A percentile compares a stretch with the other conserved stretches of the same genome.
These are phyloP conservation scores for Chlorospingus flavigularis DNA, from an alignment of 2,797 vertebrate species.

Conservation along the genomic window DNA sequence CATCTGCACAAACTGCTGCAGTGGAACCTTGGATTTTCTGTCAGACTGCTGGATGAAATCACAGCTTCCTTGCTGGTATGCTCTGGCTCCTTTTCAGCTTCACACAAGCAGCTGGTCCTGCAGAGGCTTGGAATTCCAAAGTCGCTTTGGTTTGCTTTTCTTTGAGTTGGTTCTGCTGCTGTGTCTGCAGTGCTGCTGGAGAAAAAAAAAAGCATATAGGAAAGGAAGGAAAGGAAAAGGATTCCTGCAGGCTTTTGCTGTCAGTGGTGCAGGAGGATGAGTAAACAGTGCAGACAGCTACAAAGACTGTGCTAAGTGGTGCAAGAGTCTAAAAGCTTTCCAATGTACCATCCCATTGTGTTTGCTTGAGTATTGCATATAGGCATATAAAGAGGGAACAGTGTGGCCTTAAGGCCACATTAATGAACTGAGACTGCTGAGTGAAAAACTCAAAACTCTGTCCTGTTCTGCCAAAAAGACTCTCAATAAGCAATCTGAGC, in stretches of 20 bases:
- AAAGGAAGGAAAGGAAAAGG: neutral
- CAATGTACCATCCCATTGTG: neutral
- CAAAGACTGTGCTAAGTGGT: neutral
- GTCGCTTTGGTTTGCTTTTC: neutral
- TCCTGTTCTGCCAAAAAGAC: neutral
- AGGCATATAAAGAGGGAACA: neutral
- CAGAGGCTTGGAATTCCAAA: neutral
- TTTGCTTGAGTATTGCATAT: neutral
- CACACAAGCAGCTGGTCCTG: neutral
- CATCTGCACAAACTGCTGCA: slow-evolving; percentile 34
- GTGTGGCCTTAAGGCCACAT: neutral
- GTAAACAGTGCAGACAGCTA: slow-evolving; percentile 26
- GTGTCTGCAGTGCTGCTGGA: neutral
- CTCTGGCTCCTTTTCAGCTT: slow-evolving; percentile 59
- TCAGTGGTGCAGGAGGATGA: neutral
- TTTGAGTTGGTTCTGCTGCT: neutral
- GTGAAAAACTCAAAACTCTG: neutral
- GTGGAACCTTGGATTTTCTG: neutral
- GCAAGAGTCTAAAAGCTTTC: slow-evolving; percentile 21
- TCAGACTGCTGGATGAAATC: slow-evolving; percentile 18
- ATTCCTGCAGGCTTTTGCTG: neutral
- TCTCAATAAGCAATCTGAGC: neutral
- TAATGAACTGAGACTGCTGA: neutral
- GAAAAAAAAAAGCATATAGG: neutral
- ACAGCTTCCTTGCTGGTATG: neutral